Conservation (phyloP, 2,888 invertebrate genomes). For the Spatulosminthurus flaviceps region DNA sequence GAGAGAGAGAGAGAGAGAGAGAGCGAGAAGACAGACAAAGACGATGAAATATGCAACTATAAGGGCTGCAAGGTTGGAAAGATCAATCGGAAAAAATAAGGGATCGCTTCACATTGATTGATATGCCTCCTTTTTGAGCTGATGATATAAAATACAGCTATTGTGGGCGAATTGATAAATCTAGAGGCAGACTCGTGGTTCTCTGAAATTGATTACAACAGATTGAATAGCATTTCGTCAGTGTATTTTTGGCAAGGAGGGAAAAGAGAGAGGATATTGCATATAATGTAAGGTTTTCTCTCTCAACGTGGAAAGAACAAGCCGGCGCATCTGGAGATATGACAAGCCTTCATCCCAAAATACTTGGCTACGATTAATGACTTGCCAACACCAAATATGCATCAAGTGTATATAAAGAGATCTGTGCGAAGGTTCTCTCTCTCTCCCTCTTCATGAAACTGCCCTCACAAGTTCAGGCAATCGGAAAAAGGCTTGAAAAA, state of each 20-base stretch:
- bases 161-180: constrained; percentile 60
- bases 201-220: constrained; percentile 62
- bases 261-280: constrained; percentile 15
- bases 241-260: constrained; percentile 56
- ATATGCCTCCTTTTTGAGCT: constrained; percentile 53
- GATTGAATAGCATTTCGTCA: constrained; percentile 61
- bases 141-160: constrained; percentile 61
- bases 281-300: constrained; percentile 35
- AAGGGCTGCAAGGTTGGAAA: constrained; percentile 51
- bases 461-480: constrained; percentile 56
- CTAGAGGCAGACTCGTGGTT: constrained; percentile 49
- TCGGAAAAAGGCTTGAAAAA: constrained; percentile 64
- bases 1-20: too few species aligned
- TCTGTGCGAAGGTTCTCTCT: constrained; percentile 35
- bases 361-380: constrained; percentile 64
- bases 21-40: constrained; percentile 29
- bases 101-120: constrained; percentile 58
- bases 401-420: constrained; percentile 59
- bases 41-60: constrained; percentile 39
- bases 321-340: constrained; percentile 64
- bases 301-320: constrained; percentile 58
- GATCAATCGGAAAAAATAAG: constrained; percentile 58
- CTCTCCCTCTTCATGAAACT: constrained; percentile 32
- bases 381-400: constrained; percentile 64
- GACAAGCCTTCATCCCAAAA: constrained; percentile 64